phyloP scores from a whole-genome alignment of 2,888 invertebrate genomes.

The Carcina quercana region DNA sequence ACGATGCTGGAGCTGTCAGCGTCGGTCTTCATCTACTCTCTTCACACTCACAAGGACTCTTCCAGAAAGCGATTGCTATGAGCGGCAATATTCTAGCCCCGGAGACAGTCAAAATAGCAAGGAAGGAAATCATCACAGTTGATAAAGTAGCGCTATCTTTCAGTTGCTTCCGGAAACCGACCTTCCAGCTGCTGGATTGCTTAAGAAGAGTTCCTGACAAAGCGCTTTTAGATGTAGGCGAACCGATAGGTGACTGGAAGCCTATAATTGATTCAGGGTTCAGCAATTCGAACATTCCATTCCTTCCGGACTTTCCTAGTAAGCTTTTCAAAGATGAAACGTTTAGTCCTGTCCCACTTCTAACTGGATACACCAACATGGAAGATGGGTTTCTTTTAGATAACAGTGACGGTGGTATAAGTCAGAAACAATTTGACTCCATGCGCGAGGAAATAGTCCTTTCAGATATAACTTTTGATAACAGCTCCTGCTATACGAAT shows the following conservation, averaged over 20 bases:
- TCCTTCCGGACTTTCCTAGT: conserved; percentile 80
- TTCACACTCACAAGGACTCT: conserved; percentile 78
- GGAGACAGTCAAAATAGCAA: conserved; percentile 76
- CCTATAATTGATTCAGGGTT: conserved; percentile 84
- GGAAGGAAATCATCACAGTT: conserved; percentile 76
- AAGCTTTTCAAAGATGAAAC: conserved; percentile 76
- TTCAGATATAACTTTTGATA: conserved; percentile 74
- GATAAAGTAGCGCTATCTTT: conserved; percentile 79
- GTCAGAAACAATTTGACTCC: conserved; percentile 73
- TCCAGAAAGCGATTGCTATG: conserved; percentile 86
- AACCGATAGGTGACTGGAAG: conserved; percentile 79
- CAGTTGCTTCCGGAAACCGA: conserved; percentile 80
- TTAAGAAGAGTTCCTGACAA: conserved; percentile 76
- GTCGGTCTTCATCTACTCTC: conserved; percentile 84
- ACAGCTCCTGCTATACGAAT: conserved; percentile 76
- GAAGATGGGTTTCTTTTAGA: conserved; percentile 82
- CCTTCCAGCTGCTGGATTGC: conserved; percentile 79
- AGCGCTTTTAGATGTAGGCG: conserved; percentile 76
- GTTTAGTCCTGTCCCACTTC: conserved; percentile 79
- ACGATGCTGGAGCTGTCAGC: conserved; percentile 86
- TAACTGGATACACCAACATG: conserved; percentile 88
- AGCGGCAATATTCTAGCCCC: conserved; percentile 82
- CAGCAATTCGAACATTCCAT: conserved; percentile 78
- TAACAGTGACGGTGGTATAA: conserved; percentile 72
- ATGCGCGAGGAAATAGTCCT: conserved; percentile 78